Conservation (phyloP, 2,113 vertebrate species). For the Pica pica region DNA sequence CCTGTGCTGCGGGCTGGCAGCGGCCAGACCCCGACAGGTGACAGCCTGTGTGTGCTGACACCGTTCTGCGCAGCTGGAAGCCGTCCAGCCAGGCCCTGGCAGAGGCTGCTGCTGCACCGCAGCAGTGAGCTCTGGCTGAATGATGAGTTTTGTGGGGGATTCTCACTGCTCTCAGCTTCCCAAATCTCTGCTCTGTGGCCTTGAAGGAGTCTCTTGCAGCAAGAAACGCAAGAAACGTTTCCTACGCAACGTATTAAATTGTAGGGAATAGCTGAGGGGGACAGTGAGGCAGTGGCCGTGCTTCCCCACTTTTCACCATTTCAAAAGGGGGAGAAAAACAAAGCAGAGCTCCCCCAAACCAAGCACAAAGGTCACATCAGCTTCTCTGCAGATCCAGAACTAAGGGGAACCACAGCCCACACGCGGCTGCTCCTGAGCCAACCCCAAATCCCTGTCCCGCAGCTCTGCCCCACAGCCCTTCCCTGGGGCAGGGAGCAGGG, state of each 20-base stretch:
- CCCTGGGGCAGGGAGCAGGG: neutral
- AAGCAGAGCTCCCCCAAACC: neutral
- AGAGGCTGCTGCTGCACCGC: neutral
- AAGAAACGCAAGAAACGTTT: neutral
- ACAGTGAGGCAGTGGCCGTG: rapidly evolving
- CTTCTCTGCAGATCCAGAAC: rapidly evolving
- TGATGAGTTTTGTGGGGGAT: rapidly evolving
- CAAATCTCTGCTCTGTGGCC: neutral
- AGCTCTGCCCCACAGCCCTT: neutral
- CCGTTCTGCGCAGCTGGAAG: neutral
- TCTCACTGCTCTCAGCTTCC: neutral
- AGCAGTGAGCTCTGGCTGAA: neutral
- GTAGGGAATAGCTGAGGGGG: neutral
- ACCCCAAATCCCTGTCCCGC: neutral
- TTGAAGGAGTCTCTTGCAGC: neutral
- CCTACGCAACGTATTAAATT: rapidly evolving
- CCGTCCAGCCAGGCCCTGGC: neutral
- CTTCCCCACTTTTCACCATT: neutral
- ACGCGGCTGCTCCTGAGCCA: neutral
- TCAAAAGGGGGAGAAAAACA: neutral
- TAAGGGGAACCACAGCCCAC: no score
- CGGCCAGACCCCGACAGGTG: rapidly evolving
- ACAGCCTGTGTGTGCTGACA: rapidly evolving
- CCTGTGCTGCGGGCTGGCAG: rapidly evolving
- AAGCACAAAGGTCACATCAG: rapidly evolving